phyloP scores from a whole-genome alignment of 1,140 invertebrate species.

The Lerema accius region DNA sequence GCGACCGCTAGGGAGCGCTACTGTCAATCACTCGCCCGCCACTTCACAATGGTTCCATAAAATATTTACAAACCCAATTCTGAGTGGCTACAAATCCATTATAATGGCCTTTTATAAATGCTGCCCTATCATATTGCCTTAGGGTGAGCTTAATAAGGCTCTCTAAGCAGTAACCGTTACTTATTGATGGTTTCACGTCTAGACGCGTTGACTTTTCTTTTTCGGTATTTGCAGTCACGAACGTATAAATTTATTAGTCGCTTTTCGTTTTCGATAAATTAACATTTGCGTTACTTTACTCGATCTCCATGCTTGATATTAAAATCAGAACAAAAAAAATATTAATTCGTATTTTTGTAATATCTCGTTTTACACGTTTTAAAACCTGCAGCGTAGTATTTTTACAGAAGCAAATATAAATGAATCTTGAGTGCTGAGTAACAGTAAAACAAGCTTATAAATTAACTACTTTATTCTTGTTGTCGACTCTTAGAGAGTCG shows the following conservation, averaged over 20 bases:
- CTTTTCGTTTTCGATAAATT: conserved; percentile 44
- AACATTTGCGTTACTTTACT: no score
- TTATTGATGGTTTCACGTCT: conserved; percentile 67
- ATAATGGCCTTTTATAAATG: conserved; percentile 70
- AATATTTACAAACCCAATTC: conserved; percentile 77
- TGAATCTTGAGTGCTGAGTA: conserved; percentile 13
- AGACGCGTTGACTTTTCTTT: conserved; percentile 59
- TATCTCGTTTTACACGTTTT: conserved; percentile 8
- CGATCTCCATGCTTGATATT: no score
- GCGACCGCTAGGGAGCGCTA: conserved; percentile 50
- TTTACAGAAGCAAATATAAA: conserved; percentile 22
- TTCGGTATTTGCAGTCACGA: conserved; percentile 66
- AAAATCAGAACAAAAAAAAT: no score
- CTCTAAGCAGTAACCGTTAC: conserved; percentile 60
- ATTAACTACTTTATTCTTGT: conserved; percentile 6
- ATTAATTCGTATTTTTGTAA: no score
- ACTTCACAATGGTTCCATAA: conserved; percentile 66
- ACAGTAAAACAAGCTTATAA: conserved; percentile 15
- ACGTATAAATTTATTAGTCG: conserved; percentile 62
- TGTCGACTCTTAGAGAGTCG: conserved; percentile 2
- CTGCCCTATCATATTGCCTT: conserved; percentile 69
- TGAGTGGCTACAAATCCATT: conserved; percentile 72
- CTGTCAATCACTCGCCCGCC: conserved; percentile 72
- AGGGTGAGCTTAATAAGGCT: conserved; percentile 55
- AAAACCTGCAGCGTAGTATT: conserved; percentile 5